These are phyloP conservation scores for Odocoileus virginianus DNA, from an alignment of 2,113 vertebrate genomes.

Conservation along the genomic window DNA sequence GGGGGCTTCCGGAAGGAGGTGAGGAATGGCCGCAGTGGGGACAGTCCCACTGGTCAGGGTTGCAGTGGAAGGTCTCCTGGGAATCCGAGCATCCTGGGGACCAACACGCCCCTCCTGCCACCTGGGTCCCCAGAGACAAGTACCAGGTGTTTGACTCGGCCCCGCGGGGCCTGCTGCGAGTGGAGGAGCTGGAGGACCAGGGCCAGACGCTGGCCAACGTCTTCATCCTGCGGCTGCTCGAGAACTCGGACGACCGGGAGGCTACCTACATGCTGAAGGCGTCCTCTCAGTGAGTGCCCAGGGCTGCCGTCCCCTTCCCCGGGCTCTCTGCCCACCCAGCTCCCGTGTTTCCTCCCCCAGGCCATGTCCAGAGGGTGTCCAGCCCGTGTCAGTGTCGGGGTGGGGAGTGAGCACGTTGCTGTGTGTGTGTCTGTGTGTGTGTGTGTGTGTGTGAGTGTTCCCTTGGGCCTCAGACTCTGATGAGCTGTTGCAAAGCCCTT, in stretches of 20 bases:
- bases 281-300: conserved; percentile 89
- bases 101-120: background rate
- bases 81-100: background rate
- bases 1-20: rapidly evolving
- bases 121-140: conserved; percentile 83
- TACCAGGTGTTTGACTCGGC: conserved; percentile 96
- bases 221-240: conserved; percentile 92
- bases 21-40: rapidly evolving
- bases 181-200: conserved; percentile 95
- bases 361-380: too few relatives aligned
- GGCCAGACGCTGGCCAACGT: conserved; percentile 92
- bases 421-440: rapidly evolving
- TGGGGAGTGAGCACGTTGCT: rapidly evolving
- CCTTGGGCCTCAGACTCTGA: background rate
- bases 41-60: background rate
- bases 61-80: background rate
- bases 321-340: background rate
- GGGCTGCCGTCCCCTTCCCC: rapidly evolving
- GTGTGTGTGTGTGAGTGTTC: rapidly evolving
- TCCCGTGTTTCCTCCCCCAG: background rate
- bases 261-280: conserved; percentile 95
- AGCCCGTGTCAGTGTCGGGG: background rate
- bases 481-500: background rate
- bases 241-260: conserved; percentile 91
- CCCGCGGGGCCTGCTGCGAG: conserved; percentile 90